These are phyloP conservation scores for Melikaiella ostensackeni DNA, from an alignment of 2,888 invertebrate genomes.

Conservation along the genomic window DNA sequence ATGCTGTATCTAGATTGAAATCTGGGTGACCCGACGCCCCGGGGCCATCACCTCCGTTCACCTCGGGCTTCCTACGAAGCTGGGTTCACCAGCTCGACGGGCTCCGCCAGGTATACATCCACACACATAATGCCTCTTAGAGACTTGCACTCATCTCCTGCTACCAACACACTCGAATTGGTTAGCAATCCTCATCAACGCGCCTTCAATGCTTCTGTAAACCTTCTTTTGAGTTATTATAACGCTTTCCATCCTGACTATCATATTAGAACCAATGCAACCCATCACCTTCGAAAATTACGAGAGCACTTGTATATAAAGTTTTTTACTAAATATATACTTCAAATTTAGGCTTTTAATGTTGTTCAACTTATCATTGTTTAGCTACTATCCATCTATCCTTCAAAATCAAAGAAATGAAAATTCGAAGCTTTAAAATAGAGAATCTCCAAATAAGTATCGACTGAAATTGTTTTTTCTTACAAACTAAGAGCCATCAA, in stretches of 20 bases:
- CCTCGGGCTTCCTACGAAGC: slow-evolving; percentile 58
- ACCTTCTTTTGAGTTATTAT: slow-evolving; percentile 7
- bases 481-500: too few species aligned
- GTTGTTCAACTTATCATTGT: too few species aligned
- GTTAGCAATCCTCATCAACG: slow-evolving; percentile 24
- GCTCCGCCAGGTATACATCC: slow-evolving; percentile 49
- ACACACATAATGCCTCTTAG: slow-evolving; percentile 42
- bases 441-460: too few species aligned
- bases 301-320: background rate
- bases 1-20: slow-evolving; percentile 77
- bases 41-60: slow-evolving; percentile 73
- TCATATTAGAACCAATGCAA: background rate
- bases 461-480: too few species aligned
- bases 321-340: background rate
- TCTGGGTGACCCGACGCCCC: slow-evolving; percentile 76
- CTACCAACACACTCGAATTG: slow-evolving; percentile 7
- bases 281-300: background rate
- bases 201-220: slow-evolving; percentile 12
- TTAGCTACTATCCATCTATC: too few species aligned
- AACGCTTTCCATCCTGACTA: background rate
- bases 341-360: too few species aligned
- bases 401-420: too few species aligned
- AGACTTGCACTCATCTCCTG: background rate
- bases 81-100: slow-evolving; percentile 59
- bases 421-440: too few species aligned